Percentiles rank a stretch among this genome's conserved stretches.
Conservation (phyloP, 2,113 vertebrate genomes). For the Larimichthys crocea region DNA sequence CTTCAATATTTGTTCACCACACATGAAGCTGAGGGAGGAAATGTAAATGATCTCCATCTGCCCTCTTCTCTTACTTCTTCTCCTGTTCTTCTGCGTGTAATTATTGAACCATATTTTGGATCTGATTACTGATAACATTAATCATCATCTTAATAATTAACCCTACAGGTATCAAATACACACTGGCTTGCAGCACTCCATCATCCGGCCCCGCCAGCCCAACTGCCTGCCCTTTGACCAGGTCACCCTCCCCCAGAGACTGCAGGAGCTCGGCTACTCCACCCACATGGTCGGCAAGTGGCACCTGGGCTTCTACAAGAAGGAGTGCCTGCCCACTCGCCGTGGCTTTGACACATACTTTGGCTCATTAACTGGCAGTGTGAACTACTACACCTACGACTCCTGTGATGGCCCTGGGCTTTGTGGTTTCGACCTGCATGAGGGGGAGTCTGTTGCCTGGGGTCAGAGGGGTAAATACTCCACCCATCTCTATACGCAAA, state of each 20-base stretch:
- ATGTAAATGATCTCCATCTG: not conserved
- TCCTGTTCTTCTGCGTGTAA: not conserved
- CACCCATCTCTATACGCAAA: conserved; percentile 93
- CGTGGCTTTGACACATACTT: conserved; percentile 96
- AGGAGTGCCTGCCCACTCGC: conserved; percentile 94
- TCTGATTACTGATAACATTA: not conserved
- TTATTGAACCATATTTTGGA: not conserved
- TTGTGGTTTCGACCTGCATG: conserved; percentile 95
- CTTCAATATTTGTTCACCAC: not conserved
- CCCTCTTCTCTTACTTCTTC: not conserved
- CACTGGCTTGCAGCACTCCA: conserved; percentile 97
- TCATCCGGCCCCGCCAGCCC: conserved; percentile 95
- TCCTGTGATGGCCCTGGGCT: conserved; percentile 92
- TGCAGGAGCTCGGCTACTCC: conserved; percentile 94
- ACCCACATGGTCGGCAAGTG: conserved; percentile 99
- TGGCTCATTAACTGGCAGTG: conserved; percentile 95
- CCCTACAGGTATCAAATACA: conserved; percentile 95
- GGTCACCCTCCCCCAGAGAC: conserved; percentile 93
- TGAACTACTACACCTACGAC: conserved; percentile 96
- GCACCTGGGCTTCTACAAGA: conserved; percentile 98
- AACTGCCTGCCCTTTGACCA: conserved; percentile 95
- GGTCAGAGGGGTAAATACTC: conserved; percentile 93
- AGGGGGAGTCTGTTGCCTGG: conserved; percentile 94
- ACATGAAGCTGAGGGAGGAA: not conserved
- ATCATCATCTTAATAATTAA: conserved; percentile 8